Evolutionary conservation across 1,140 invertebrate species (phyloP).

Genomic region (Diachasma alloeum): DNA sequence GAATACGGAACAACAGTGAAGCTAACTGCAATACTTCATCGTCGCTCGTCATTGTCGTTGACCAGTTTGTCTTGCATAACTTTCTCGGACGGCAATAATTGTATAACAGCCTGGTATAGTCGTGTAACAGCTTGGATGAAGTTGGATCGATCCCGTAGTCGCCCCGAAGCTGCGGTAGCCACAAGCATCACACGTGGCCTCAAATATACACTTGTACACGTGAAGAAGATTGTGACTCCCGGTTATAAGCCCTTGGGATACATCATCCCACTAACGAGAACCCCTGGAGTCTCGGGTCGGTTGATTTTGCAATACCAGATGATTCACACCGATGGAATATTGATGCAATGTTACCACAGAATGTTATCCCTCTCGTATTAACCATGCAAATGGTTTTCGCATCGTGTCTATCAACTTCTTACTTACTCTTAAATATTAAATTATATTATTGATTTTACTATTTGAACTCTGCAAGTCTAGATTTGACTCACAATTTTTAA

Average conservation of each 20-base stretch:
- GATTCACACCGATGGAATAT: neutral
- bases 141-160: neutral
- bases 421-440: too few relatives aligned
- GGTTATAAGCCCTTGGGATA: neutral
- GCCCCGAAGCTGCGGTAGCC: neutral
- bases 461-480: too few relatives aligned
- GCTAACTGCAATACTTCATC: too few relatives aligned
- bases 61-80: neutral
- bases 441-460: too few relatives aligned
- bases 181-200: neutral
- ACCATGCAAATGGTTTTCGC: too few relatives aligned
- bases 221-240: neutral
- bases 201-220: neutral
- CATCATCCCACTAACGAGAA: neutral
- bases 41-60: neutral
- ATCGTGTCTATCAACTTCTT: too few relatives aligned
- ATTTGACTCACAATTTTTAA: too few relatives aligned
- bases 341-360: neutral
- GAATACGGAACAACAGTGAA: neutral
- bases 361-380: too few relatives aligned
- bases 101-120: neutral
- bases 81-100: neutral
- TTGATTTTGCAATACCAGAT: neutral
- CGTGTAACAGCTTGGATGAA: neutral
- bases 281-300: neutral